Percentiles rank a stretch among this genome's conserved stretches.
Evolutionary conservation across 1,140 invertebrate species (phyloP).

Genomic region (Conopomorpha cramerella): DNA sequence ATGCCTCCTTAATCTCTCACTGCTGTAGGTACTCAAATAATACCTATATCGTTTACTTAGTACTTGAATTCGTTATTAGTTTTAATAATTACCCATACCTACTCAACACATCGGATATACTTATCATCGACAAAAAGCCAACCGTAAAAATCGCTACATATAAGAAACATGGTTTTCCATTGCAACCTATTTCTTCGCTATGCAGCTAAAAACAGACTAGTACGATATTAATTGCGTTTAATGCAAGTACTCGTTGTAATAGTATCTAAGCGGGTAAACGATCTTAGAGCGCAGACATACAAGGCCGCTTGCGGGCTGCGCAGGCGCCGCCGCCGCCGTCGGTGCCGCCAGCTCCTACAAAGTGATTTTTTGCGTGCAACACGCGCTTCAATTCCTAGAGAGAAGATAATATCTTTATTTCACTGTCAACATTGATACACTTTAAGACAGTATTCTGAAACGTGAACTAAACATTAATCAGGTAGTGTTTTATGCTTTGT

Average conservation of each 20-base stretch:
- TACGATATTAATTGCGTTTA: slow-evolving; percentile 7
- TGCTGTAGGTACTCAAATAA: too few relatives aligned
- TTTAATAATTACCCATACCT: background rate
- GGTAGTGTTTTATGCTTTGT: background rate
- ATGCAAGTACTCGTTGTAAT: slow-evolving; percentile 22
- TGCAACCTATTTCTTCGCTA: too few relatives aligned
- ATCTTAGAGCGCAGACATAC: slow-evolving; percentile 25
- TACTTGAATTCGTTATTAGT: background rate
- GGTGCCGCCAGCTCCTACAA: slow-evolving; percentile 10
- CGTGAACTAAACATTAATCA: background rate
- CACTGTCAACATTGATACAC: background rate
- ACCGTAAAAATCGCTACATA: too few relatives aligned
- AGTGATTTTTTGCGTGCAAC: slow-evolving; percentile 17
- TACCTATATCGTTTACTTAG: too few relatives aligned
- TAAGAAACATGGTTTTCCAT: too few relatives aligned
- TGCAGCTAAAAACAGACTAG: background rate
- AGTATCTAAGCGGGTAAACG: slow-evolving; percentile 38
- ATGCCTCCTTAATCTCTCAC: too few relatives aligned
- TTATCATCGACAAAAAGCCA: too few relatives aligned
- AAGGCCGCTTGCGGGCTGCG: slow-evolving; percentile 31
- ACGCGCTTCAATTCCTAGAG: slow-evolving; percentile 14
- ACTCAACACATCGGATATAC: background rate
- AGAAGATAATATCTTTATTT: background rate
- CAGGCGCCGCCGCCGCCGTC: slow-evolving; percentile 11
- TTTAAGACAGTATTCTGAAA: background rate